Percentiles rank a stretch among this genome's conserved stretches.
Evolutionary conservation across 2,888 invertebrate species (phyloP).

Genomic region (Lissocephala sabroskyi): DNA sequence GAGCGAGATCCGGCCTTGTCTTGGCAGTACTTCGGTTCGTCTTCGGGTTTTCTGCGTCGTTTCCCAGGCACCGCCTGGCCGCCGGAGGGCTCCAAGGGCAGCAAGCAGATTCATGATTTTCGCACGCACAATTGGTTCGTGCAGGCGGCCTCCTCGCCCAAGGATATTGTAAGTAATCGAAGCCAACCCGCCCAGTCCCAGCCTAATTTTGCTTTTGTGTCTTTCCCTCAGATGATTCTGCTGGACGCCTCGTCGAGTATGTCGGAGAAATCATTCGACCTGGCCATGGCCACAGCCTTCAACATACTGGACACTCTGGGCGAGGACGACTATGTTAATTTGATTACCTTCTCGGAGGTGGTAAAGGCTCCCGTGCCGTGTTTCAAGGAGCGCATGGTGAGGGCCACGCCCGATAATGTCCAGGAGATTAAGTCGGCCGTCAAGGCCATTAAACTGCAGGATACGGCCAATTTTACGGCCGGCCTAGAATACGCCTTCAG

Average conservation of each 20-base stretch:
- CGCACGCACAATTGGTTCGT: conserved; percentile 96
- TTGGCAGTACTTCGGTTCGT: conserved; percentile 99
- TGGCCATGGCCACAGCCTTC: conserved; percentile 90
- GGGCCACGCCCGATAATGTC: conserved; percentile 88
- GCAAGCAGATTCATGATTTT: conserved; percentile 92
- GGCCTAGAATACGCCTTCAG: conserved; percentile 95
- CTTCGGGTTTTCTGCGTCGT: conserved; percentile 94
- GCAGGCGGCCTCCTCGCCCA: conserved; percentile 96
- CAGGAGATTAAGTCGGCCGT: conserved; percentile 85
- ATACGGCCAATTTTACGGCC: conserved; percentile 92
- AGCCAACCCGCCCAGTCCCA: no score
- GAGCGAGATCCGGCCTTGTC: conserved; percentile 91
- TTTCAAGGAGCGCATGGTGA: conserved; percentile 89
- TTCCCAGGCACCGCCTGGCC: conserved; percentile 97
- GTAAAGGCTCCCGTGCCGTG: conserved; percentile 90
- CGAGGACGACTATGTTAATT: conserved; percentile 97
- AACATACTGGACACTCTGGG: conserved; percentile 95
- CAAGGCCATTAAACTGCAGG: conserved; percentile 81
- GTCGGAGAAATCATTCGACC: conserved; percentile 85
- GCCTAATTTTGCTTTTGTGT: neutral
- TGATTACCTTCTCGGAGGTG: conserved; percentile 90
- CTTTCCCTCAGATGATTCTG: conserved; percentile 77
- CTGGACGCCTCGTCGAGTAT: conserved; percentile 94
- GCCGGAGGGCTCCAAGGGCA: conserved; percentile 84
- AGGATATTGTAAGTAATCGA: conserved; percentile 87